Evolutionary conservation across 1,140 invertebrate species (phyloP).

Genomic region (Zelostemma sp.): DNA sequence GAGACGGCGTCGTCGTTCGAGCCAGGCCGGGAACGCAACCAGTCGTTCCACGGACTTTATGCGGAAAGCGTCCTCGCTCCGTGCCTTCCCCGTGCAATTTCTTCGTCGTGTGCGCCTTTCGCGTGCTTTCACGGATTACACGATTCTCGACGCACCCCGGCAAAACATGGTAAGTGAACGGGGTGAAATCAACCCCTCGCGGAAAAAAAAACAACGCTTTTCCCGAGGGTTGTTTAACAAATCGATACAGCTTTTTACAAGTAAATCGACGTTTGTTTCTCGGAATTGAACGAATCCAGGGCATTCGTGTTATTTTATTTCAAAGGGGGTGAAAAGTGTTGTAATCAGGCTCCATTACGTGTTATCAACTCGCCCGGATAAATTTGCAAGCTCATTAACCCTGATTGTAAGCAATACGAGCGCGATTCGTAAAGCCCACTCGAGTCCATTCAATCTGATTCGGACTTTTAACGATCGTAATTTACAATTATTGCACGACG

Average conservation of each 20-base stretch:
- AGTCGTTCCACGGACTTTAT: slow-evolving; percentile 51
- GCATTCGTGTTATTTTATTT: too few relatives aligned
- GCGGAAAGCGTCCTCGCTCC: slow-evolving; percentile 23
- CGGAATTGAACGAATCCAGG: too few relatives aligned
- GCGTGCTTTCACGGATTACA: not conserved
- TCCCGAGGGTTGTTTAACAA: too few relatives aligned
- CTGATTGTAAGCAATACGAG: slow-evolving; percentile 29
- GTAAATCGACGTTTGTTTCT: too few relatives aligned
- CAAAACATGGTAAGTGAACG: too few relatives aligned
- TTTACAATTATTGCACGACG: not conserved
- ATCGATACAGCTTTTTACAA: too few relatives aligned
- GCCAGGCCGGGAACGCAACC: slow-evolving; percentile 49
- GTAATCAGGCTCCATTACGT: slow-evolving; percentile 12
- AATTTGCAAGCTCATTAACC: slow-evolving; percentile 29
- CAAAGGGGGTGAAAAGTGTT: not conserved
- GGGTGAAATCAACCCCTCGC: too few relatives aligned
- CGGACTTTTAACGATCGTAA: not conserved
- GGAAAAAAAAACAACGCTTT: too few relatives aligned
- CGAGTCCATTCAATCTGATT: slow-evolving; percentile 13
- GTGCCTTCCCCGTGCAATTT: too few relatives aligned
- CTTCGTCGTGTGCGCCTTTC: too few relatives aligned
- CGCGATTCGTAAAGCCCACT: slow-evolving; percentile 9
- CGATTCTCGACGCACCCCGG: not conserved
- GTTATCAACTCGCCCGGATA: slow-evolving; percentile 18
- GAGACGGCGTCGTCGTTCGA: slow-evolving; percentile 29